A percentile compares a stretch with the other conserved stretches of the same genome.
Conservation (phyloP, 2,888 invertebrate species). For the Pammene fasciana region DNA sequence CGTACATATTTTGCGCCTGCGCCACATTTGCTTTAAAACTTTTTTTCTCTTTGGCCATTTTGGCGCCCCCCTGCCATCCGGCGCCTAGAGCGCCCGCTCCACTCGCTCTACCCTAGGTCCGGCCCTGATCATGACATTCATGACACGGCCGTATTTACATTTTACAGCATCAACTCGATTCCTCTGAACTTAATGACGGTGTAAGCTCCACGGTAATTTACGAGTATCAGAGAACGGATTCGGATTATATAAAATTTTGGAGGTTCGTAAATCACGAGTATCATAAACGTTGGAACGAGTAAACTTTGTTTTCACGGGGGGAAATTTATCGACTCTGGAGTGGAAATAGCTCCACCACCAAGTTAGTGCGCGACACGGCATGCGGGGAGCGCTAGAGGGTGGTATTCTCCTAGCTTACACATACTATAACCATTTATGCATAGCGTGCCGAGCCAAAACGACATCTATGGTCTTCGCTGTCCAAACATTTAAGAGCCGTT, state of each 20-base stretch:
- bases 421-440: slow-evolving; percentile 30
- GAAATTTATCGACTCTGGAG: slow-evolving; percentile 39
- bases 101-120: no score
- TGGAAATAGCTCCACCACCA: slow-evolving; percentile 33
- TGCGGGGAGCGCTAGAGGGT: slow-evolving; percentile 39
- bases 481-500: not conserved
- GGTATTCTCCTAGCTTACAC: slow-evolving; percentile 35
- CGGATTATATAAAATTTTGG: slow-evolving; percentile 45
- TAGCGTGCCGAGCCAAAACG: slow-evolving; percentile 23
- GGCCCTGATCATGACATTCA: slow-evolving; percentile 10
- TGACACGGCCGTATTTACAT: slow-evolving; percentile 18
- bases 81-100: no score
- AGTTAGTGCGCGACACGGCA: slow-evolving; percentile 38
- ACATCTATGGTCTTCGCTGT: not conserved
- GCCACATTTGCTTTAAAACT: no score
- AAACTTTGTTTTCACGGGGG: slow-evolving; percentile 38
- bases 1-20: no score
- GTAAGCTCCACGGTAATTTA: slow-evolving; percentile 38
- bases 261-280: slow-evolving; percentile 56
- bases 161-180: slow-evolving; percentile 23
- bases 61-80: no score
- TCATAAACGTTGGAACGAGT: slow-evolving; percentile 46
- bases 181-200: slow-evolving; percentile 28
- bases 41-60: no score
- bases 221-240: slow-evolving; percentile 33